phyloP scores from a whole-genome alignment of 2,888 invertebrate species.

The Platerodrilus igneus region DNA sequence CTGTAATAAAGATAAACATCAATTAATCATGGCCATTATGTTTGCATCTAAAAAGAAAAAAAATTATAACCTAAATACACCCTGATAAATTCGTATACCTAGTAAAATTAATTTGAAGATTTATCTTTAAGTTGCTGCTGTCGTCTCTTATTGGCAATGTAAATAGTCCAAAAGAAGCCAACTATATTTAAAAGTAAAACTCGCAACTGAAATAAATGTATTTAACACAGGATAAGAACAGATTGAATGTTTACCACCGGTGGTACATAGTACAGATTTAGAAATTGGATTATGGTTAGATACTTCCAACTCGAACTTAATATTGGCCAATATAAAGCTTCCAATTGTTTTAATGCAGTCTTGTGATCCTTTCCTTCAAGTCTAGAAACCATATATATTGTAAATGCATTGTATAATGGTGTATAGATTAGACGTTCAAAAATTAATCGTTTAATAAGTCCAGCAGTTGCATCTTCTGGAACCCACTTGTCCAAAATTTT shows the following conservation, averaged over 20 bases:
- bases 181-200: slow-evolving; percentile 72
- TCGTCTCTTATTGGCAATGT: slow-evolving; percentile 64
- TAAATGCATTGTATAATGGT: slow-evolving; percentile 67
- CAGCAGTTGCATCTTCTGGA: slow-evolving; percentile 51
- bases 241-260: slow-evolving; percentile 61
- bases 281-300: slow-evolving; percentile 66
- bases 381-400: slow-evolving; percentile 67
- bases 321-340: slow-evolving; percentile 61
- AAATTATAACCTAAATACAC: no score
- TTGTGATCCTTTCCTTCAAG: slow-evolving; percentile 72
- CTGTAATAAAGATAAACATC: no score
- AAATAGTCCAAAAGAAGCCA: slow-evolving; percentile 75
- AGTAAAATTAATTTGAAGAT: no score
- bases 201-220: slow-evolving; percentile 62
- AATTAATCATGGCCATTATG: no score
- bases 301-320: slow-evolving; percentile 73
- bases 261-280: slow-evolving; percentile 72
- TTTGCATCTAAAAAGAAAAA: no score
- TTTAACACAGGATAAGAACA: slow-evolving; percentile 1
- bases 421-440: slow-evolving; percentile 70
- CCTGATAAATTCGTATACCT: no score
- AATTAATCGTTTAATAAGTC: slow-evolving; percentile 57
- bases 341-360: slow-evolving; percentile 59
- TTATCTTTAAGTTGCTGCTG: slow-evolving; percentile 43
- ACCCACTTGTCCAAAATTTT: slow-evolving; percentile 58